These are phyloP conservation scores for Oconnorella tubifera DNA, from an alignment of 2,888 invertebrate species.

Conservation along the genomic window DNA sequence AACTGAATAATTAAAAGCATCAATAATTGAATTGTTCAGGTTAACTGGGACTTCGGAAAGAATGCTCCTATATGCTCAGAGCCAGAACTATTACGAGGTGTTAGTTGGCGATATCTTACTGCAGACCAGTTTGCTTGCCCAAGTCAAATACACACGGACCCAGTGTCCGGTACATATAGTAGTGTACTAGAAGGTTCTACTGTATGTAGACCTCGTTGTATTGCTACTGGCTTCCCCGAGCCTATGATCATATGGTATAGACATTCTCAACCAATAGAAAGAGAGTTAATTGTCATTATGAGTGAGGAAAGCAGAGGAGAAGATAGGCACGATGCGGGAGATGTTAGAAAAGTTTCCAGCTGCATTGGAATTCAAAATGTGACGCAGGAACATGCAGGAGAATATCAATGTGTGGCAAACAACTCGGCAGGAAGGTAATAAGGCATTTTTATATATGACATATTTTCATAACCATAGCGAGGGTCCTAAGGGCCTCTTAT, in stretches of 20 bases:
- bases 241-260: constrained; percentile 29
- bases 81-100: constrained; percentile 26
- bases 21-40: no score
- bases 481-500: no score
- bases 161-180: constrained; percentile 22
- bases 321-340: neutral
- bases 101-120: constrained; percentile 31
- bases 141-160: constrained; percentile 20
- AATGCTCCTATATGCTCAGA: constrained; percentile 32
- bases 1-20: no score
- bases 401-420: constrained; percentile 29
- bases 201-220: constrained; percentile 21
- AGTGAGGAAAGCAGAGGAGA: neutral
- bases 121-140: constrained; percentile 35
- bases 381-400: constrained; percentile 19
- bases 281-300: neutral
- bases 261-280: neutral
- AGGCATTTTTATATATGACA: no score
- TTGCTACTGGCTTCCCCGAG: constrained; percentile 29
- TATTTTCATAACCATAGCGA: no score
- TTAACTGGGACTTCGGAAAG: constrained; percentile 33
- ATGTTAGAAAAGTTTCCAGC: constrained; percentile 18
- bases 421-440: constrained; percentile 31
- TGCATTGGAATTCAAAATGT: constrained; percentile 21
- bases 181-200: constrained; percentile 24